phyloP scores from a whole-genome alignment of 2,888 invertebrate species.

The Pycnomerus fuliginosus region DNA sequence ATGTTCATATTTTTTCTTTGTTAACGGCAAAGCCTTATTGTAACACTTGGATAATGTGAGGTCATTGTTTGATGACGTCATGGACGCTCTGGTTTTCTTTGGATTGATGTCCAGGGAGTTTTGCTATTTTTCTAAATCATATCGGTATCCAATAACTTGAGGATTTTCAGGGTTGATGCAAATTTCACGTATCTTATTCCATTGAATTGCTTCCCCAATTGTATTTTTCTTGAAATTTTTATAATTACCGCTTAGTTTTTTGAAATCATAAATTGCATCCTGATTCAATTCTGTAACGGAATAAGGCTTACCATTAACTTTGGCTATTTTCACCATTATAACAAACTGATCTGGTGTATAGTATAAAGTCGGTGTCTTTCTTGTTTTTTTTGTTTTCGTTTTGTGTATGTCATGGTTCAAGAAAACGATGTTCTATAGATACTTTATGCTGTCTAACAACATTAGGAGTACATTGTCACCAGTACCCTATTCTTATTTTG shows the following conservation, averaged over 20 bases:
- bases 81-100: not conserved
- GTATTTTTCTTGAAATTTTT: not conserved
- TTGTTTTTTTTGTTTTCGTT: not conserved
- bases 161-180: not conserved
- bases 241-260: not conserved
- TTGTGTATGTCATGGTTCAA: slow-evolving; percentile 1
- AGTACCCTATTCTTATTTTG: slow-evolving; percentile 20
- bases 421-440: slow-evolving; percentile 4
- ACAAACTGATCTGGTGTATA: not conserved
- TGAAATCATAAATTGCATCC: slow-evolving; percentile 1
- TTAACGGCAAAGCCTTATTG: no score
- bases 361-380: not conserved
- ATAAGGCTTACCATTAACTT: not conserved
- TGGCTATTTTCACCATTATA: not conserved
- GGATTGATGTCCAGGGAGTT: no score
- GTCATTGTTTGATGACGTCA: no score
- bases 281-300: not conserved
- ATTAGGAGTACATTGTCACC: slow-evolving; percentile 4
- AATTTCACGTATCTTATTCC: not conserved
- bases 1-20: no score
- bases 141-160: no score
- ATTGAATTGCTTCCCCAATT: not conserved
- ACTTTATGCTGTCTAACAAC: not conserved
- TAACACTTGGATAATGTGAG: no score
- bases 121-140: no score